phyloP scores from a whole-genome alignment of 2,797 vertebrate species.

The Lemur catta region DNA sequence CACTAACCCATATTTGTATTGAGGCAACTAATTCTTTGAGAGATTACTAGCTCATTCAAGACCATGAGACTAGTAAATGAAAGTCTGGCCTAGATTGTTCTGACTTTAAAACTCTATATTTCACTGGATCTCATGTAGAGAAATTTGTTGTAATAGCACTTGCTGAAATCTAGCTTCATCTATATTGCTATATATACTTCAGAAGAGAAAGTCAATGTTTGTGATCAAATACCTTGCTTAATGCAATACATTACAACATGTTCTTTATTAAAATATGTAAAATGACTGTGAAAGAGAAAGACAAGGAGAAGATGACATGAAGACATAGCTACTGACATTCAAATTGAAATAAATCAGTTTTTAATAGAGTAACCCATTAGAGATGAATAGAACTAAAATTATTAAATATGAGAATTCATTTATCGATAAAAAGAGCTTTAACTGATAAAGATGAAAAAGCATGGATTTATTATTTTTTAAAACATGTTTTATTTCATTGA shows the following conservation, averaged over 20 bases:
- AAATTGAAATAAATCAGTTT: neutral
- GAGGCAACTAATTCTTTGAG: neutral
- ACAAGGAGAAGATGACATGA: neutral
- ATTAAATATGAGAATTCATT: neutral
- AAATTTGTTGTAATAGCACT: neutral
- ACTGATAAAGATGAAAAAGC: neutral
- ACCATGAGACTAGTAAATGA: neutral
- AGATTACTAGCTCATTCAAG: neutral
- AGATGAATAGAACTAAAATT: neutral
- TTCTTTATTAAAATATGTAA: neutral
- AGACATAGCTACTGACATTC: neutral
- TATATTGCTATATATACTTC: neutral
- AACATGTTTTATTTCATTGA: neutral
- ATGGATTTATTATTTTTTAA: neutral
- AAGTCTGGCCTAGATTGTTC: neutral
- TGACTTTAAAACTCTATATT: neutral
- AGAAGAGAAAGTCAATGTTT: neutral
- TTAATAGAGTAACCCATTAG: neutral
- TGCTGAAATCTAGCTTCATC: neutral
- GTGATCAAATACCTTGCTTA: neutral
- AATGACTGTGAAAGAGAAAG: neutral
- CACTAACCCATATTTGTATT: neutral
- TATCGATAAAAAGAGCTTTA: neutral
- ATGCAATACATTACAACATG: neutral
- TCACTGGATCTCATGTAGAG: neutral